These are phyloP conservation scores for Siniperca obscura DNA, from an alignment of 2,797 vertebrate genomes.

Conservation along the genomic window DNA sequence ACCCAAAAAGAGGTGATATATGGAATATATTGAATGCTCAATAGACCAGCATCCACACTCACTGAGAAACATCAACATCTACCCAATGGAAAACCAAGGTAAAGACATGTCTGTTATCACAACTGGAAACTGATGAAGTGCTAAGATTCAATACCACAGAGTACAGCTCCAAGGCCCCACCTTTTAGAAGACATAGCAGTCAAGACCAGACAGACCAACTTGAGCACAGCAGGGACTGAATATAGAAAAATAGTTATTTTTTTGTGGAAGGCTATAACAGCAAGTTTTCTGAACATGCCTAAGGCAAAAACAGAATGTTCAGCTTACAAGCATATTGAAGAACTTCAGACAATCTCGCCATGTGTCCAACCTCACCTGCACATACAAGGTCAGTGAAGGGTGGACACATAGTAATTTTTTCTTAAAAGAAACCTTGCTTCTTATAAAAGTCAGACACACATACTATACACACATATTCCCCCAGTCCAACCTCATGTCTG, in stretches of 20 bases:
- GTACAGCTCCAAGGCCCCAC: constrained; percentile 17
- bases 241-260: constrained; percentile 19
- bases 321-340: constrained; percentile 27
- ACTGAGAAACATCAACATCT: neutral
- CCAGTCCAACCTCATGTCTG: constrained; percentile 18
- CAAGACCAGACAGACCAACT: constrained; percentile 29
- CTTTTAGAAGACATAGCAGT: constrained; percentile 29
- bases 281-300: constrained; percentile 48
- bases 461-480: neutral
- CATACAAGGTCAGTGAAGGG: constrained; percentile 7
- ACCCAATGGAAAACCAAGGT: constrained; percentile 7
- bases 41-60: neutral
- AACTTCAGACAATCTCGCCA: constrained; percentile 16
- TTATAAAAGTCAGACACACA: constrained; percentile 10
- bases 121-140: constrained; percentile 25
- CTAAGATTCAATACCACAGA: neutral
- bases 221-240: constrained; percentile 35
- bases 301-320: constrained; percentile 47
- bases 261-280: constrained; percentile 22
- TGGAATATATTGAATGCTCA: neutral
- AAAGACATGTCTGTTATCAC: constrained; percentile 20
- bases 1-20: neutral
- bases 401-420: neutral
- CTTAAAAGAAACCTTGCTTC: neutral
- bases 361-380: constrained; percentile 18